Percentiles rank a stretch among this genome's conserved stretches.
Evolutionary conservation across 2,113 vertebrate genomes (phyloP).

Genomic region (Clupea harengus): DNA sequence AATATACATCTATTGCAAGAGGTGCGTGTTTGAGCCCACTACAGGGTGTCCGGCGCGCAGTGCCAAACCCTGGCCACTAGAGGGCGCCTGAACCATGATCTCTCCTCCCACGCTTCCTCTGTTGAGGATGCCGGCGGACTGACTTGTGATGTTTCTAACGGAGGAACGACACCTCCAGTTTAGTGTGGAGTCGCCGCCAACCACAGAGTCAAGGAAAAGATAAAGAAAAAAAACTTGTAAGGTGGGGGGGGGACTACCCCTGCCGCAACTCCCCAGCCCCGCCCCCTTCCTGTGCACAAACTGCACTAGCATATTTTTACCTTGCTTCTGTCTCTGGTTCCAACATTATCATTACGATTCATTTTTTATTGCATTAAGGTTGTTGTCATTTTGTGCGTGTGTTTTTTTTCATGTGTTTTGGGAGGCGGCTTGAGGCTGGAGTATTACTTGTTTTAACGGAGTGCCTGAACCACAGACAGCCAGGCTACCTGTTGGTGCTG

Average conservation of each 20-base stretch:
- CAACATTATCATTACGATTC: constrained; percentile 9
- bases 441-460: neutral
- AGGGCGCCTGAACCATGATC: constrained; percentile 52
- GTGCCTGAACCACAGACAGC: constrained; percentile 22
- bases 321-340: neutral
- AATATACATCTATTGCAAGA: constrained; percentile 35
- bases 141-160: neutral
- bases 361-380: constrained; percentile 10
- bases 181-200: neutral
- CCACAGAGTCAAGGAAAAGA: neutral
- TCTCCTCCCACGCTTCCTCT: constrained; percentile 12
- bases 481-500: neutral
- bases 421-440: neutral
- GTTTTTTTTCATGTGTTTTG: neutral
- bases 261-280: neutral
- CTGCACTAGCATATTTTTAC: neutral
- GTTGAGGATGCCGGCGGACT: neutral
- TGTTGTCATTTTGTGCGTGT: neutral
- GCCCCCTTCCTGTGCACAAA: neutral
- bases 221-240: neutral
- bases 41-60: constrained; percentile 62
- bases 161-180: neutral
- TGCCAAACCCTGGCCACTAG: constrained; percentile 75
- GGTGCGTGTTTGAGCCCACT: constrained; percentile 45
- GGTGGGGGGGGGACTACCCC: neutral